These are phyloP conservation scores for Emmelina monodactyla DNA, from an alignment of 2,888 invertebrate genomes.

Conservation along the genomic window DNA sequence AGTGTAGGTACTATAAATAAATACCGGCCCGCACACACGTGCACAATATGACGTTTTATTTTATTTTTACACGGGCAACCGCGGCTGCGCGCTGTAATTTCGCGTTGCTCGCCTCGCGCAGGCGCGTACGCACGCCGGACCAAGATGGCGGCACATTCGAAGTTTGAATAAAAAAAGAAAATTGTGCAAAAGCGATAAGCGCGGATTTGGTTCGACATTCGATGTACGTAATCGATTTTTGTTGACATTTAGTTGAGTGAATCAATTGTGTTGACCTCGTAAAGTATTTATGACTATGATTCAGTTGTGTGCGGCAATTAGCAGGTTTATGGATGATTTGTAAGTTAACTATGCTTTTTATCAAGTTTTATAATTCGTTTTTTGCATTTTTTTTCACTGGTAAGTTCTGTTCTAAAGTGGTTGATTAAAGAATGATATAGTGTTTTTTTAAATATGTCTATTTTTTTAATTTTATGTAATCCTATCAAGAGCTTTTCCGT, in stretches of 20 bases:
- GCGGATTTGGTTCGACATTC: background rate
- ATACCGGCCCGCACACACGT: slow-evolving; percentile 60
- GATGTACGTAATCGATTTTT: slow-evolving; percentile 22
- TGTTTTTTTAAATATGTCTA: too few species aligned
- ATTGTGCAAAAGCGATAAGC: slow-evolving; percentile 28
- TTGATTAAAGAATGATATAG: too few species aligned
- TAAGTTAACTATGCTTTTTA: slow-evolving; percentile 38
- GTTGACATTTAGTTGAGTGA: slow-evolving; percentile 11
- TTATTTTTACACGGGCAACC: slow-evolving; percentile 60
- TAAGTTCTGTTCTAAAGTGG: too few species aligned
- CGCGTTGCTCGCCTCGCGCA: slow-evolving; percentile 61
- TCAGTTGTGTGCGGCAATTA: slow-evolving; percentile 38
- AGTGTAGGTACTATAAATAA: slow-evolving; percentile 67
- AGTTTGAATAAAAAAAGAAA: slow-evolving; percentile 18
- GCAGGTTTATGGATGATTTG: slow-evolving; percentile 38
- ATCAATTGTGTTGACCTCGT: background rate
- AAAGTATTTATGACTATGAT: slow-evolving; percentile 13
- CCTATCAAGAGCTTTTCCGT: too few species aligned
- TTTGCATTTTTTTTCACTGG: too few species aligned
- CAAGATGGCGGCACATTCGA: slow-evolving; percentile 43
- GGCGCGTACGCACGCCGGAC: slow-evolving; percentile 56
- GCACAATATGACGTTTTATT: slow-evolving; percentile 62
- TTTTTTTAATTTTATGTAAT: too few species aligned
- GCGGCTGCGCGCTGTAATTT: slow-evolving; percentile 58
- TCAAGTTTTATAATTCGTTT: slow-evolving; percentile 14